These are phyloP conservation scores for Lutraria lutraria DNA, from an alignment of 2,888 invertebrate species.

Conservation along the genomic window DNA sequence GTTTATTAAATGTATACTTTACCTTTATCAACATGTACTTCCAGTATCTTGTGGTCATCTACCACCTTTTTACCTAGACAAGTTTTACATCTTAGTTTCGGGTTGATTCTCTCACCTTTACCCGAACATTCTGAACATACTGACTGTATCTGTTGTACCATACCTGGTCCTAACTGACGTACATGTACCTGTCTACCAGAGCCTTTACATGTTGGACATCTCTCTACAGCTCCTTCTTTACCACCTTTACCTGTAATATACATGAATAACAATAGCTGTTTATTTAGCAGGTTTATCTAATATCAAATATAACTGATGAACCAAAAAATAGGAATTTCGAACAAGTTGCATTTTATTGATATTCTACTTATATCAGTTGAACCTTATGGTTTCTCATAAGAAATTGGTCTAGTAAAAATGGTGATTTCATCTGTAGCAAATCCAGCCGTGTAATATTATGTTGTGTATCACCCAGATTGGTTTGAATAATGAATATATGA, in stretches of 20 bases:
- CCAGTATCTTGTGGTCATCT: slow-evolving; percentile 96
- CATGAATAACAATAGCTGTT: neutral
- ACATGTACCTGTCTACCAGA: slow-evolving; percentile 91
- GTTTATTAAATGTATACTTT: slow-evolving; percentile 16
- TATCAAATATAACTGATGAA: no score
- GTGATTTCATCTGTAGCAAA: no score
- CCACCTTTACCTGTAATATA: slow-evolving; percentile 91
- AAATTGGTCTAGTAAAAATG: no score
- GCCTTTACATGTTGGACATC: slow-evolving; percentile 95
- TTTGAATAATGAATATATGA: no score
- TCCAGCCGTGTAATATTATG: no score
- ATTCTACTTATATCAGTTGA: no score
- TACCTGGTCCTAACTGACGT: slow-evolving; percentile 91
- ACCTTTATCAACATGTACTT: slow-evolving; percentile 95
- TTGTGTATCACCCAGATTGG: no score
- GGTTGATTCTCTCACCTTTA: slow-evolving; percentile 88
- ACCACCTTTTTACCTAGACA: slow-evolving; percentile 96
- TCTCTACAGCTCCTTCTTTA: slow-evolving; percentile 95
- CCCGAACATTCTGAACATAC: slow-evolving; percentile 95
- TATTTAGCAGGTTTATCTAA: neutral
- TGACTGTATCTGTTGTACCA: slow-evolving; percentile 96
- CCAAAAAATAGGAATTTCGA: no score
- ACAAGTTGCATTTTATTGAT: no score
- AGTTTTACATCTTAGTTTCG: slow-evolving; percentile 97
- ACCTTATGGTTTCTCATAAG: no score